Percentiles rank a stretch among this genome's conserved stretches.
Evolutionary conservation across 2,113 vertebrate genomes (phyloP).

Genomic region (Pterocles burchelli): DNA sequence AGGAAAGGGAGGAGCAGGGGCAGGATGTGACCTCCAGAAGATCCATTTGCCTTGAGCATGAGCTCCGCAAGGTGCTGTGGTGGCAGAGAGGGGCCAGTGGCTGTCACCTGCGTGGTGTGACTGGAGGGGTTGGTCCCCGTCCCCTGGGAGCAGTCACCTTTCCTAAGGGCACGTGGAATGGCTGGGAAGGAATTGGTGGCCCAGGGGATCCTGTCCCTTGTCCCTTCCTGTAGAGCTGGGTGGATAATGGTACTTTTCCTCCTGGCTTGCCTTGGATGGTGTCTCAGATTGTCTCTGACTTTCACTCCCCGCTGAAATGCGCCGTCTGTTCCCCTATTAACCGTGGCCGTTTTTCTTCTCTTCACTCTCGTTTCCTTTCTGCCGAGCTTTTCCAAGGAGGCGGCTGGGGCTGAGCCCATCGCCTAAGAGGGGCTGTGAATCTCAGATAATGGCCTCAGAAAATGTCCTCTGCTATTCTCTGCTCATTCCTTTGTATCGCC

Average conservation of each 20-base stretch:
- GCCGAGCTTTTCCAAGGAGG: background rate
- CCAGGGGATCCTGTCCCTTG: accelerated
- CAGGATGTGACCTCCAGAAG: background rate
- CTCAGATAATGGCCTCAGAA: background rate
- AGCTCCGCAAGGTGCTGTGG: background rate
- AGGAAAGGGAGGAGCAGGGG: background rate
- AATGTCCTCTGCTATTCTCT: background rate
- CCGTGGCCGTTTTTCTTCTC: accelerated
- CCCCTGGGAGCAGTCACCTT: background rate
- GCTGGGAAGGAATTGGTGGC: background rate
- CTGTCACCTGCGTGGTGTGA: background rate
- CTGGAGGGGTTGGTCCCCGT: accelerated
- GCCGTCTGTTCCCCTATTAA: background rate
- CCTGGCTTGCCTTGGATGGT: accelerated
- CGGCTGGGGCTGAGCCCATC: accelerated
- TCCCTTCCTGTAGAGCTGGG: background rate
- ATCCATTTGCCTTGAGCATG: accelerated
- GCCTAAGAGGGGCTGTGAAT: background rate
- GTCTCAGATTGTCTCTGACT: background rate
- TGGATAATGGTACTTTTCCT: background rate
- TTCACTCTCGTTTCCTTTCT: background rate
- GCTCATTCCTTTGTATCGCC: background rate
- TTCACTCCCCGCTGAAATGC: too few relatives aligned
- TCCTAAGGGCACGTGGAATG: accelerated
- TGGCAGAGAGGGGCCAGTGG: background rate